Evolutionary conservation across 2,797 vertebrate genomes (phyloP).

Genomic region (Enteromius afrohamiltoni): DNA sequence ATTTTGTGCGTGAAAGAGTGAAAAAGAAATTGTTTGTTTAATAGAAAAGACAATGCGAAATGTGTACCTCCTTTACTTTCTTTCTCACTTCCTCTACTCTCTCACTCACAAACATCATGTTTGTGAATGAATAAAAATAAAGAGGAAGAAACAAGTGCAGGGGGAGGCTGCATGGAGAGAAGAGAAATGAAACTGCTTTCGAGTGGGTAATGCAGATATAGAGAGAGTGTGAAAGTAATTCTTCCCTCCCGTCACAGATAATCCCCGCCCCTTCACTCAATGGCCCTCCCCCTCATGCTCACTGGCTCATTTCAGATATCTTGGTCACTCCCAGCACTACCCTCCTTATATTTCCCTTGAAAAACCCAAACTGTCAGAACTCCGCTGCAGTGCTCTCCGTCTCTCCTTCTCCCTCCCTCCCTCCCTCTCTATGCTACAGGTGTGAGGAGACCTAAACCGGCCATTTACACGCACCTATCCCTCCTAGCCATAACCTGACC

Average conservation of each 20-base stretch:
- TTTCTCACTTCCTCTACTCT: background rate
- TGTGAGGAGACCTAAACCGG: slow-evolving; percentile 41
- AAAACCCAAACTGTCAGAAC: slow-evolving; percentile 15
- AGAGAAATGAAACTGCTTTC: background rate
- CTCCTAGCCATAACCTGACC: background rate
- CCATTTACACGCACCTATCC: background rate
- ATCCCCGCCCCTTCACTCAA: slow-evolving; percentile 58
- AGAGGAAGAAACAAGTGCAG: background rate
- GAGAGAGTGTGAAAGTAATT: slow-evolving; percentile 21
- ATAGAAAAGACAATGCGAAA: background rate
- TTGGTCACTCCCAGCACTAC: slow-evolving; percentile 59
- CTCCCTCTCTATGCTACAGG: slow-evolving; percentile 23
- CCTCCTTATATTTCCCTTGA: slow-evolving; percentile 55
- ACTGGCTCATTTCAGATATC: slow-evolving; percentile 57
- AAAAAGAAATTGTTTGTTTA: background rate
- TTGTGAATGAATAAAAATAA: background rate
- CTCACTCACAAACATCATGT: background rate
- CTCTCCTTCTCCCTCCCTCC: background rate
- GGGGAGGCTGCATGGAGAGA: background rate
- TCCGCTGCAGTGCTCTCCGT: slow-evolving; percentile 20
- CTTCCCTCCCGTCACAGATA: slow-evolving; percentile 19
- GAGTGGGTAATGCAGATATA: slow-evolving; percentile 19
- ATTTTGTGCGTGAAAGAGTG: background rate
- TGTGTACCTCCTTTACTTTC: background rate
- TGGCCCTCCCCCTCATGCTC: background rate